Percentiles rank a stretch among this genome's conserved stretches.
Evolutionary conservation across 2,113 vertebrate genomes (phyloP).

Genomic region (Eretmochelys imbricata): DNA sequence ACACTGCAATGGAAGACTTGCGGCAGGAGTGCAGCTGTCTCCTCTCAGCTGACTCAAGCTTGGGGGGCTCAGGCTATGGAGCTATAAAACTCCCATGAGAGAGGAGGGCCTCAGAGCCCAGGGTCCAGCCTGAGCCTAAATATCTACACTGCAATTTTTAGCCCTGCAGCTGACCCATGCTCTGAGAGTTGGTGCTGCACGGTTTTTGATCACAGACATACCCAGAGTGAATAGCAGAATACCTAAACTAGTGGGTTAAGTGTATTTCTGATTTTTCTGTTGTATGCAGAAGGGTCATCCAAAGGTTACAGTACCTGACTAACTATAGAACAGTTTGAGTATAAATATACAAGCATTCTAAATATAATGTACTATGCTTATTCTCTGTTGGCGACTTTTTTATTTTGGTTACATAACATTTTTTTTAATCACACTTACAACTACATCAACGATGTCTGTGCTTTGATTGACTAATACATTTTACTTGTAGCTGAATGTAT

Average conservation of each 20-base stretch:
- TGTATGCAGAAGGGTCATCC: not conserved
- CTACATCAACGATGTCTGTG: not conserved
- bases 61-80: accelerated
- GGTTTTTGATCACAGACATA: not conserved
- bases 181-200: not conserved
- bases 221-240: not conserved
- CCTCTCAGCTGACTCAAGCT: not conserved
- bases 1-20: not conserved
- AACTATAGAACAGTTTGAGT: not conserved
- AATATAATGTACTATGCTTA: not conserved
- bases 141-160: not conserved
- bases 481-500: not conserved
- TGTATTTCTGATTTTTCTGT: not conserved
- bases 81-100: not conserved
- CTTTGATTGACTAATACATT: not conserved
- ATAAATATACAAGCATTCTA: not conserved
- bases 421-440: not conserved
- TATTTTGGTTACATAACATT: not conserved
- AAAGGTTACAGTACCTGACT: not conserved
- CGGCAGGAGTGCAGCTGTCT: not conserved
- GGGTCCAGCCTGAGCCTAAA: not conserved
- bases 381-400: not conserved
- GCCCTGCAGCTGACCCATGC: not conserved
- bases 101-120: not conserved
- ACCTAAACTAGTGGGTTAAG: not conserved